These are phyloP conservation scores for Raja brachyura DNA, from an alignment of 2,113 vertebrate species.

Conservation along the genomic window DNA sequence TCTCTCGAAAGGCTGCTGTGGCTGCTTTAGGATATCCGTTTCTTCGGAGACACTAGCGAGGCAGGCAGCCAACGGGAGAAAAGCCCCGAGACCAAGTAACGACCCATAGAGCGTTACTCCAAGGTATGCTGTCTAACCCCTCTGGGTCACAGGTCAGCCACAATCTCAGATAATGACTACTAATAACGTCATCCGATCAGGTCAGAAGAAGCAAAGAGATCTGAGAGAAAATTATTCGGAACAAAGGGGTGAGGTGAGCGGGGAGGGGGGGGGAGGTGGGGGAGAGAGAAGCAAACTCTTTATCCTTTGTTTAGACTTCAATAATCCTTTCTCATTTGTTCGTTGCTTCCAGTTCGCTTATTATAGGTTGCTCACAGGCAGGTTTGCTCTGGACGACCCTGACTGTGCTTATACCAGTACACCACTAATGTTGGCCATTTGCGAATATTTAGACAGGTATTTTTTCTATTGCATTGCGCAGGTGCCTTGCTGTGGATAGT, in stretches of 20 bases:
- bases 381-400: background rate
- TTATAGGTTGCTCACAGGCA: background rate
- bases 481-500: background rate
- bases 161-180: conserved; percentile 39
- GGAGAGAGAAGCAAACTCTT: background rate
- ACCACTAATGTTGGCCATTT: background rate
- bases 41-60: conserved; percentile 39
- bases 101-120: conserved; percentile 37
- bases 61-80: background rate
- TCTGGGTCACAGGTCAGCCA: conserved; percentile 25
- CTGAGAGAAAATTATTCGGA: conserved; percentile 22
- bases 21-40: conserved; percentile 40
- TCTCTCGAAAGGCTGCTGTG: background rate
- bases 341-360: background rate
- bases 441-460: background rate
- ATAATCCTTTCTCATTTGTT: conserved; percentile 21
- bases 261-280: background rate
- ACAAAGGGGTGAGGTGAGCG: background rate
- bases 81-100: background rate
- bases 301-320: conserved; percentile 28
- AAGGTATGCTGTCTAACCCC: background rate
- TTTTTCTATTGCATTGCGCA: background rate
- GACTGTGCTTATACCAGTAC: background rate
- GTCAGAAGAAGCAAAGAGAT: background rate
- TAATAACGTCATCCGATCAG: conserved; percentile 14